Evolutionary conservation across 37 sponge, comb jelly and placozoan species (phyloP), one percentile per base, ranked within the genome.

Genomic region (Petrosia ficiformis): DNA sequence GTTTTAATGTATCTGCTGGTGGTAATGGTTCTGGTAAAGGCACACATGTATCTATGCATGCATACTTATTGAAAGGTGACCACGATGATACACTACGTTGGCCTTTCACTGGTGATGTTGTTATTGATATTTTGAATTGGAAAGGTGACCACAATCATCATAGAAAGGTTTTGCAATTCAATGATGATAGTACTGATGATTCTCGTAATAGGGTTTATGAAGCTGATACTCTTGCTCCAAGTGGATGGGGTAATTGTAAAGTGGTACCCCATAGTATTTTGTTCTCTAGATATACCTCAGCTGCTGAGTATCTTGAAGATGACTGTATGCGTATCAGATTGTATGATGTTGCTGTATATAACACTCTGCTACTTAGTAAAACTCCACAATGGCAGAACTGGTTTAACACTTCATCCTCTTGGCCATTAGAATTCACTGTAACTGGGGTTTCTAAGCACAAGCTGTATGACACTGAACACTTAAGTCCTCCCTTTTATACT

Each of bases 11-110:
- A 8, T 89, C 89, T 59, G 79, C 89, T 78, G 80, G 81, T 79
- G 94, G 94, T 52, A 89, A 84, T 82, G 94, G 94, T 0, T 57
- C 42, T 63, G 90, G 90, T 25, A 85, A 81, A 65, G 79, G 78
- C 31, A 86, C 79, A 2, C 84, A 89, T 67, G 48, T 93, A 59
- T 79, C 80, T n/a, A 82, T 89, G 68, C 85, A 85, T 71, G 26
- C 85, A 29, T 82, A 80, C 33, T 26, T 93, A 28, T 89, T 93
- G 94, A 61, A 61, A 61, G 63, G 63, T 26, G 25, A 8, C n/a
- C n/a, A 61, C n/a, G 63, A 61, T n/a, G 28, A 61, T 61, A 22
- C 11, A 5, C 63, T 61, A 5, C 63, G n/a, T 24, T 61, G 63
- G 63, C 63, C 63, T 22, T n/a, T 61, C 26, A n/a, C 22, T 26